Base-by-base conservation (phyloP, 2,888 invertebrate species). In the Imbricaverruca yamaguchii region DNA sequence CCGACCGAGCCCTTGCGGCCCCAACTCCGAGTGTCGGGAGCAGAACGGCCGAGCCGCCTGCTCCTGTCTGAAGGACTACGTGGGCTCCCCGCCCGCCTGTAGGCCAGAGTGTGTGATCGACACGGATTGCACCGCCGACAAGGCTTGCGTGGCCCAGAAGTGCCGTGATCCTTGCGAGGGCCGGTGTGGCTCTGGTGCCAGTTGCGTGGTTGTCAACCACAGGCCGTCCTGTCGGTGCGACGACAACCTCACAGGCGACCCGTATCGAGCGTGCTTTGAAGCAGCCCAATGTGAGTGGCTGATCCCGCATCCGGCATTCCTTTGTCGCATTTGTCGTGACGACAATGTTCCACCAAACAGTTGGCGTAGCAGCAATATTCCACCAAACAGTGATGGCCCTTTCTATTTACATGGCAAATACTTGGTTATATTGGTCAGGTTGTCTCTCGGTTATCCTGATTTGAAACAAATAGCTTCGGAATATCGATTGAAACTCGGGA, bases 131-230 rank as follows among this genome's bases (percentile, higher is more conserved):
- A 88, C 91, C 0, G 88, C 91, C 21, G 91, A 90, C 85, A 90
- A 90, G 86, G 92, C 93, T 81, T 94, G 94, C 88, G 90, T 92
- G 39, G 92, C 92, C 85, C 84, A 89, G 69, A 90, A 90, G 84
- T 91, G 91, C 85, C 86, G 87, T 82, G 89, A 91, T 86, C 90
- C 91, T 53, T 91, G 91, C 83, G 89, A 89, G 3, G 90, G 90
- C 82, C 89, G 89, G 13, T 91, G 89, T 84, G 89, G 89, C 8
- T 84, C 85, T 13, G 88, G 95, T 86, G 92, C 93, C 80, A 88
- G 92, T 82, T 96, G 96, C 85, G 89, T 89, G 87, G 91, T 92
- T 81, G 91, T 92, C 83, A 93, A 93, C 87, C 93, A 94, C 86
- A 92, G 56, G 39, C 82, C 83, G 15, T 90, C 91, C 84, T 94